Conservation (phyloP, 1,140 invertebrate species). For the Drosophila fuyamai region DNA sequence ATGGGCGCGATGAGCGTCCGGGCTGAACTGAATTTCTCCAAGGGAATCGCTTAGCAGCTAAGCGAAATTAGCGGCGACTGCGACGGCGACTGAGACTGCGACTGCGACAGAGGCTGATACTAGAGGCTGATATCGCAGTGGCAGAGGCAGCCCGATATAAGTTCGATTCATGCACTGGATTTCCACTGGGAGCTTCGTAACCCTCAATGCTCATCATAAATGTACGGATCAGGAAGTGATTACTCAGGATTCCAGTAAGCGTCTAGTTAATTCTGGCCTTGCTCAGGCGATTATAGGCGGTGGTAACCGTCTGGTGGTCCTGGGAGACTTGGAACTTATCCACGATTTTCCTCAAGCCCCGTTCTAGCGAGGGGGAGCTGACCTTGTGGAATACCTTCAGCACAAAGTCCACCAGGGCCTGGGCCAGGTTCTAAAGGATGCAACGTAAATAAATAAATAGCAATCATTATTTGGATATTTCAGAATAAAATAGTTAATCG, state of each 20-base stretch:
- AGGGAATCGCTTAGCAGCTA: slow-evolving; percentile 73
- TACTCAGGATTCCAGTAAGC: not conserved
- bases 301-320: not conserved
- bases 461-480: no score
- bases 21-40: slow-evolving; percentile 69
- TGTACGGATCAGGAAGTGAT: not conserved
- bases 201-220: slow-evolving; percentile 2
- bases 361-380: slow-evolving; percentile 52
- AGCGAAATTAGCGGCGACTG: slow-evolving; percentile 51
- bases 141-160: slow-evolving; percentile 23
- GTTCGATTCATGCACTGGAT: slow-evolving; percentile 16
- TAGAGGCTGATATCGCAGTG: slow-evolving; percentile 38
- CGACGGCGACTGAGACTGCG: slow-evolving; percentile 32
- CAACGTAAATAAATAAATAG: not conserved
- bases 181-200: slow-evolving; percentile 1
- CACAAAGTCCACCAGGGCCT: slow-evolving; percentile 38
- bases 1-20: slow-evolving; percentile 58
- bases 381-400: slow-evolving; percentile 38
- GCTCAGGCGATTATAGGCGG: not conserved
- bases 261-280: not conserved
- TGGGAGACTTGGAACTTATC: slow-evolving; percentile 39
- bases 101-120: slow-evolving; percentile 26
- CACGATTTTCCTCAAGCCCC: slow-evolving; percentile 43
- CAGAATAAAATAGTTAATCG: no score
- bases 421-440: slow-evolving; percentile 33